Base-by-base conservation (phyloP, 1,140 invertebrate genomes). In the Onthophagus taurus region DNA sequence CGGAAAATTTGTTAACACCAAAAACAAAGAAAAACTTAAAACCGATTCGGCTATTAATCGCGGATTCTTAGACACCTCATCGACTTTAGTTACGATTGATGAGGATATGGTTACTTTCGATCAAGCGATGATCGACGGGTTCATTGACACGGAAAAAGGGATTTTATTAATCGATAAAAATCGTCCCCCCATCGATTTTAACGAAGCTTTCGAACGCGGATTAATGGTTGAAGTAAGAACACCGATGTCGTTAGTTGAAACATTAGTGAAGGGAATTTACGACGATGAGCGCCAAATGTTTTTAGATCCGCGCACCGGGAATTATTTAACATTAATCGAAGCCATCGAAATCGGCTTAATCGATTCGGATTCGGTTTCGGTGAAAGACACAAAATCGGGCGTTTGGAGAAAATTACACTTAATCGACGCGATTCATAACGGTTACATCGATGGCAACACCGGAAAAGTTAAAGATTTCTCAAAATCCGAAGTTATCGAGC, bases 171-270 rank as follows among this genome's bases (percentile, higher is more conserved):
- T 71, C 21, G 68, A 78, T 49, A 71, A 72, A 2, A 69, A 74
- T 44, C 70, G 75, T 20, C 72, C 80, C 55, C 71, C 74, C n/a
- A 68, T 90, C 31, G 81, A 89, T 65, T 85, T 93, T 51, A 76
- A 81, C 31, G 84, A 91, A 71, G 90, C 88, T 3, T 80, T 91
- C 55, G 85, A 91, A 61, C 70, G 76, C 51, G 89, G 88, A n/a
- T 65, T 87, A 17, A 65, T 93, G 1, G 72, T 87, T 31, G 83
- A 92, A 72, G 78, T 84, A 2, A 76, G 82, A 34, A 78, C 76
- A 60, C 86, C 88, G 11, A 72, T 93, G 61, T 81, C 85, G 12
- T 68, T 95, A 2, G 84, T 81, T 49, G 88, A 92, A 68, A 83
- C 87, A 1, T 72, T 93, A 21, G 72, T 79, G 29, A 91, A 90